Evolutionary conservation across 2,113 vertebrate genomes (phyloP).

Genomic region (Rafetus swinhoei): DNA sequence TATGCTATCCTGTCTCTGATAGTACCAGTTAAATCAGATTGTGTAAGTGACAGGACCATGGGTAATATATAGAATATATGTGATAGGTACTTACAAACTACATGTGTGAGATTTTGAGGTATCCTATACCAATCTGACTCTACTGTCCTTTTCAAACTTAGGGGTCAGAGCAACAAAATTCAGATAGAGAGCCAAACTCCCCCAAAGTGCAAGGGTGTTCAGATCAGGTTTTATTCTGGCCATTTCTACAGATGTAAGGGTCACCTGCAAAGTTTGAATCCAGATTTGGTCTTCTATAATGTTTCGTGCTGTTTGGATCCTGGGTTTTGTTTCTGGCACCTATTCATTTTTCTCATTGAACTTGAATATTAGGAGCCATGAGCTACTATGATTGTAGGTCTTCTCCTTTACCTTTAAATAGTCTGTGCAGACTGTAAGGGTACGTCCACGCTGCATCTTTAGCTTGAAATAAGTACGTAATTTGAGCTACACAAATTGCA

Average conservation of each 20-base stretch:
- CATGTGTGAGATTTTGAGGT: neutral
- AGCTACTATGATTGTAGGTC: neutral
- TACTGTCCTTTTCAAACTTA: neutral
- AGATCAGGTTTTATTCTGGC: neutral
- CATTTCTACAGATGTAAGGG: neutral
- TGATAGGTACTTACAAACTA: neutral
- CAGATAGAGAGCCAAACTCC: neutral
- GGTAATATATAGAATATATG: neutral
- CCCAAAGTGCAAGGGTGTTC: neutral
- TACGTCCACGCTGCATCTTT: too few species aligned
- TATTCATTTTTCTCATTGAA: neutral
- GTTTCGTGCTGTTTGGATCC: neutral
- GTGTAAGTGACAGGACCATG: neutral
- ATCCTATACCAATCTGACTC: neutral
- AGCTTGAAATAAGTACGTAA: too few species aligned
- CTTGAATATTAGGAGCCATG: neutral
- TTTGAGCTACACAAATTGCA: too few species aligned
- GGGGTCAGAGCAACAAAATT: neutral
- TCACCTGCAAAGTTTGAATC: neutral
- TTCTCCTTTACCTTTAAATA: constrained; percentile 17
- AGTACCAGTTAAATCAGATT: neutral
- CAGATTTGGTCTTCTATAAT: neutral
- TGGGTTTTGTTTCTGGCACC: neutral
- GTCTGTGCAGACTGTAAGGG: neutral
- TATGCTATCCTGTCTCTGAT: neutral